Evolutionary conservation across 1,140 invertebrate species (phyloP).

Genomic region (Drosophila elegans): DNA sequence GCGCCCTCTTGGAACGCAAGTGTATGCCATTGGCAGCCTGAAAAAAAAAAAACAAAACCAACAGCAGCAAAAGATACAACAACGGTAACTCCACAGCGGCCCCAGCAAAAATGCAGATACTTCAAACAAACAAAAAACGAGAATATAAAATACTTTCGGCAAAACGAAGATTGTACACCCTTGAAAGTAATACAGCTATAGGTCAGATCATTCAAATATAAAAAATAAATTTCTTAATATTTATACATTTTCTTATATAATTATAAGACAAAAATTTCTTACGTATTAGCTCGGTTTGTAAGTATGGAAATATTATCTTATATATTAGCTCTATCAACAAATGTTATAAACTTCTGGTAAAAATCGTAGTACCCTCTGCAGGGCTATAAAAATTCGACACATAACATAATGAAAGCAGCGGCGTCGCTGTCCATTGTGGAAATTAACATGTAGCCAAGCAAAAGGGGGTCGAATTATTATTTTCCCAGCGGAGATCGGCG

Average conservation of each 20-base stretch:
- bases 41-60: conserved; percentile 18
- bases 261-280: no score
- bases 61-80: conserved; percentile 29
- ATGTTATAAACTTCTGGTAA: not conserved
- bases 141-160: conserved; percentile 1
- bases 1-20: conserved; percentile 61
- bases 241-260: no score
- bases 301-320: no score
- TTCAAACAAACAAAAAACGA: conserved; percentile 17
- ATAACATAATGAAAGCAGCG: conserved; percentile 35
- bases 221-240: no score
- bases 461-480: conserved; percentile 11
- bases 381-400: conserved; percentile 9
- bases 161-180: not conserved
- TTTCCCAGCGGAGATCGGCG: conserved; percentile 1
- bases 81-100: conserved; percentile 31
- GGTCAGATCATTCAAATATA: not conserved
- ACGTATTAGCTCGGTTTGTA: no score
- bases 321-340: no score
- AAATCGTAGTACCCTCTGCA: not conserved
- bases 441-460: conserved; percentile 50
- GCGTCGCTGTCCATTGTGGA: conserved; percentile 8
- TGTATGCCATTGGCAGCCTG: conserved; percentile 60
- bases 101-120: conserved; percentile 28
- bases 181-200: not conserved